These are phyloP conservation scores for Salticus scenicus DNA, from an alignment of 2,888 invertebrate species.

Conservation along the genomic window DNA sequence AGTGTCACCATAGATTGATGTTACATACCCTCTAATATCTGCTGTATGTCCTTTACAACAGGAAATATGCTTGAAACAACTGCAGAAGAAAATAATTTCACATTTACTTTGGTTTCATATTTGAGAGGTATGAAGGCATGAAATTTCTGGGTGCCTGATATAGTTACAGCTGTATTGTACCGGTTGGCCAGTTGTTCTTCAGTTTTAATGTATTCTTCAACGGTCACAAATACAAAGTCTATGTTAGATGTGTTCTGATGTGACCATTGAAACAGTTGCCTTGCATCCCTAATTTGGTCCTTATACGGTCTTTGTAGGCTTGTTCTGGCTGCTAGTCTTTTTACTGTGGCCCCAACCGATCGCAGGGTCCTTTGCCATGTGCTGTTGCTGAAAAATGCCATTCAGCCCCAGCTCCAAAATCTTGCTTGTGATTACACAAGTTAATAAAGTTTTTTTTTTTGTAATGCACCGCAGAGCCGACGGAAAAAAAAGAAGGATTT, in stretches of 20 bases:
- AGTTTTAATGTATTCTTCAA: background rate
- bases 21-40: slow-evolving; percentile 10
- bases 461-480: slow-evolving; percentile 72
- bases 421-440: background rate
- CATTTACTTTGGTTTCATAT: slow-evolving; percentile 11
- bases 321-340: slow-evolving; percentile 4
- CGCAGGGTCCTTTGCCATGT: slow-evolving; percentile 53
- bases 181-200: background rate
- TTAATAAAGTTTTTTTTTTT: slow-evolving; percentile 71
- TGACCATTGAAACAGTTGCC: slow-evolving; percentile 29
- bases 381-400: slow-evolving; percentile 72
- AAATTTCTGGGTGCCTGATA: slow-evolving; percentile 29
- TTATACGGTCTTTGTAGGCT: slow-evolving; percentile 49
- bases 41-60: slow-evolving; percentile 8
- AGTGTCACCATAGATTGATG: slow-evolving; percentile 11
- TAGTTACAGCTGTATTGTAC: slow-evolving; percentile 15
- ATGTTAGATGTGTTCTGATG: background rate
- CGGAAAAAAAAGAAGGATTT: slow-evolving; percentile 65
- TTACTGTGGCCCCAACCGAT: slow-evolving; percentile 21
- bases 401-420: slow-evolving; percentile 71
- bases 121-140: slow-evolving; percentile 26
- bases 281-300: slow-evolving; percentile 46
- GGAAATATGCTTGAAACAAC: slow-evolving; percentile 5
- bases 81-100: slow-evolving; percentile 14
- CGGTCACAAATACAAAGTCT: slow-evolving; percentile 5